Evolutionary conservation across 1,140 invertebrate species (phyloP).

Genomic region (Lepidostoma basale): DNA sequence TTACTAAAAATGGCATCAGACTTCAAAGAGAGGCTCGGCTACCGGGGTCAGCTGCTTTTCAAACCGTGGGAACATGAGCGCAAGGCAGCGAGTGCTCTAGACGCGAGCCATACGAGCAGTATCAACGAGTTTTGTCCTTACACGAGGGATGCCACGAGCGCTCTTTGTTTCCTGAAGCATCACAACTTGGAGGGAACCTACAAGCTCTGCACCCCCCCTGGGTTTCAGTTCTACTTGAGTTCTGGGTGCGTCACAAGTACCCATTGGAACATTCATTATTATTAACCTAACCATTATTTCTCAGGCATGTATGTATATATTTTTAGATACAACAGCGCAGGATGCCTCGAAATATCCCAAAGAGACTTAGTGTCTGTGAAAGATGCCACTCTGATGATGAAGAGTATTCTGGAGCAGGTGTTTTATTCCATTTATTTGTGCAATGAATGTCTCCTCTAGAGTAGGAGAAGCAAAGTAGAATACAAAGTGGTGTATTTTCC

Average conservation of each 20-base stretch:
- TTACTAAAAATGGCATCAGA: constrained; percentile 67
- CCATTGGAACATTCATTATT: background rate
- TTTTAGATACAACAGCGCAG: constrained; percentile 48
- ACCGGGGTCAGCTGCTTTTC: constrained; percentile 67
- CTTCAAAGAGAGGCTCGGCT: constrained; percentile 69
- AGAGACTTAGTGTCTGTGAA: constrained; percentile 45
- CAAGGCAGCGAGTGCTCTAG: background rate
- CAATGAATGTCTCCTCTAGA: background rate
- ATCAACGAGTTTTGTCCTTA: constrained; percentile 51
- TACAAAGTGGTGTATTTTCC: background rate
- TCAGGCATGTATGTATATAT: background rate
- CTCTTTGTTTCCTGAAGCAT: constrained; percentile 67
- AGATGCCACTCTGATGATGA: constrained; percentile 61
- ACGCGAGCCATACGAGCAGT: background rate
- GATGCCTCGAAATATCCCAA: constrained; percentile 26
- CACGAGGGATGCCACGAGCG: constrained; percentile 69
- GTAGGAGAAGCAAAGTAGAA: too few relatives aligned
- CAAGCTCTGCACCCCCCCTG: constrained; percentile 67
- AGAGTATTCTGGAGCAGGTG: constrained; percentile 63
- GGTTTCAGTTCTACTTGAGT: constrained; percentile 62
- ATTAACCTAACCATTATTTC: background rate
- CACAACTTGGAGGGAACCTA: constrained; percentile 67
- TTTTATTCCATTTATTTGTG: background rate
- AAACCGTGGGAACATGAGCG: constrained; percentile 44
- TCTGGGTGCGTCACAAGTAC: constrained; percentile 52